Evolutionary conservation across 1,140 invertebrate species (phyloP).

Genomic region (Armadillidium nasatum): DNA sequence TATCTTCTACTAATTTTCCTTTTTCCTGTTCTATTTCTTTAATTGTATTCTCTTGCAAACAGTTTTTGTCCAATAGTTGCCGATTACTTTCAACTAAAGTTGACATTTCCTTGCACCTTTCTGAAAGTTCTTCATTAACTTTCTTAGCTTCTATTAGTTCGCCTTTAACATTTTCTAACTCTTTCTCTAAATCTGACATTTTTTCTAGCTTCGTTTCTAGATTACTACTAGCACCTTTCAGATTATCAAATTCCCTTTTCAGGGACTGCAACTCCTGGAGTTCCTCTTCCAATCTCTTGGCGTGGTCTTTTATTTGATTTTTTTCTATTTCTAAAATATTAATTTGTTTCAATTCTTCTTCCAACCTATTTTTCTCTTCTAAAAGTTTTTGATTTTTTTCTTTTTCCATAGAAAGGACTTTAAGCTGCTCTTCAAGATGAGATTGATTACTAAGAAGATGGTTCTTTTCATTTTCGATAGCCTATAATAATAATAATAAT

Average conservation of each 20-base stretch:
- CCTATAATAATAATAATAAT: not conserved
- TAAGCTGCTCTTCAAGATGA: not conserved
- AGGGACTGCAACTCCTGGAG: not conserved
- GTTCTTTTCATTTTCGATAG: not conserved
- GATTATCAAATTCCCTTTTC: not conserved
- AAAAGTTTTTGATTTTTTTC: not conserved
- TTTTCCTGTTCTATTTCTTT: conserved; percentile 3
- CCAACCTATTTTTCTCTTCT: not conserved
- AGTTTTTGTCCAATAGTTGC: not conserved
- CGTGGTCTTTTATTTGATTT: not conserved
- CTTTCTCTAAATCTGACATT: not conserved
- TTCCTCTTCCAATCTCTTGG: not conserved
- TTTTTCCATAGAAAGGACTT: not conserved
- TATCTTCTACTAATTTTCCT: not conserved
- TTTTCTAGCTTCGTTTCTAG: not conserved
- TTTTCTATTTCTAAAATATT: not conserved
- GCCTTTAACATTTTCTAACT: not conserved
- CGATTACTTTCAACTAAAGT: not conserved
- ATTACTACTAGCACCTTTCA: not conserved
- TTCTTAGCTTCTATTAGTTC: not conserved
- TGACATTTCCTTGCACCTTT: not conserved
- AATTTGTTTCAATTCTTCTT: not conserved
- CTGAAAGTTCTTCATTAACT: not conserved
- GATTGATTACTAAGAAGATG: not conserved
- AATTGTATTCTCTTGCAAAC: not conserved